These are phyloP conservation scores for Carpatolechia fugitivella DNA, from an alignment of 2,888 invertebrate genomes.

Conservation along the genomic window DNA sequence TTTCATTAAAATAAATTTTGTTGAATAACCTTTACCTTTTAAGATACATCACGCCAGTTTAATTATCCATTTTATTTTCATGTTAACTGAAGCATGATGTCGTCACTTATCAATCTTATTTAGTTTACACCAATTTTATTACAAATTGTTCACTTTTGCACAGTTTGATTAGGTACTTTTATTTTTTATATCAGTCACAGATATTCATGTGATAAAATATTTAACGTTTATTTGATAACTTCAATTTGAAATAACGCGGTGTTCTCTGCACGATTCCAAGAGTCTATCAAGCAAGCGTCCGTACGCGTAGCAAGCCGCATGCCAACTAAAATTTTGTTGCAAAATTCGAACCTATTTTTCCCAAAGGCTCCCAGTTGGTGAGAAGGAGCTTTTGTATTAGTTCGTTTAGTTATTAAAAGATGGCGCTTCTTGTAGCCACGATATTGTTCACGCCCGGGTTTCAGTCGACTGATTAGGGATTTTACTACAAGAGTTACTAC, in stretches of 20 bases:
- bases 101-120: slow-evolving; percentile 10
- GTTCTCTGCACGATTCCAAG: background rate
- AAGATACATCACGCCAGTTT: slow-evolving; percentile 5
- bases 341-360: slow-evolving; percentile 63
- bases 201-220: background rate
- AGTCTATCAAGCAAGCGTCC: slow-evolving; percentile 28
- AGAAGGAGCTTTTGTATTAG: slow-evolving; percentile 36
- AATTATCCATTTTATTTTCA: slow-evolving; percentile 14
- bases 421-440: slow-evolving; percentile 24
- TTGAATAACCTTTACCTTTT: too few relatives aligned
- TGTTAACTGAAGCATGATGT: slow-evolving; percentile 4
- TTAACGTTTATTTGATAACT: slow-evolving; percentile 19
- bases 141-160: slow-evolving; percentile 1
- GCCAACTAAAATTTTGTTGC: slow-evolving; percentile 54
- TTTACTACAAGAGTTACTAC: too few relatives aligned
- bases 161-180: background rate
- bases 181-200: slow-evolving; percentile 2
- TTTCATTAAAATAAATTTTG: too few relatives aligned
- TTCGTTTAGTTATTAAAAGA: slow-evolving; percentile 29
- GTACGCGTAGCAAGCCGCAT: slow-evolving; percentile 36
- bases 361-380: slow-evolving; percentile 41
- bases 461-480: too few relatives aligned
- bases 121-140: background rate
- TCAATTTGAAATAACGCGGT: slow-evolving; percentile 16
- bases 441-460: background rate